phyloP scores from a whole-genome alignment of 2,797 vertebrate species.

The Podargus strigoides region DNA sequence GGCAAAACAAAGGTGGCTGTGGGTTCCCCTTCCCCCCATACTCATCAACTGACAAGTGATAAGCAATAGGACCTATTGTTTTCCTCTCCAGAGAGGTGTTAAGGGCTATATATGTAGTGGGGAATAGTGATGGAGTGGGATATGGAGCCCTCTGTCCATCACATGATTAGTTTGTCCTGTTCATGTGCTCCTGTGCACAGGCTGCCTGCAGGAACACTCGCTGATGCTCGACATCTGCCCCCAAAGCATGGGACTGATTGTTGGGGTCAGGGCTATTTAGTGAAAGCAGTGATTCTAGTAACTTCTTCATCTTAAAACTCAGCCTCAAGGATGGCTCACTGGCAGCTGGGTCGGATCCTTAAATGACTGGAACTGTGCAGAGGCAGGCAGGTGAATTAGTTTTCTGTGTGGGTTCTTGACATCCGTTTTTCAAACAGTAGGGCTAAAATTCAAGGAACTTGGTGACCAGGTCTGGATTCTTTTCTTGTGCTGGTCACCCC shows the following conservation, averaged over 20 bases:
- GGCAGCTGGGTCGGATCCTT: background rate
- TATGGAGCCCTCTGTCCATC: background rate
- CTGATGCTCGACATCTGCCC: background rate
- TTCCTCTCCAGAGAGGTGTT: too few relatives aligned
- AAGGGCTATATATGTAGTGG: fast-evolving
- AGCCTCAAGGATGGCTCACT: background rate
- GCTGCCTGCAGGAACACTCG: background rate
- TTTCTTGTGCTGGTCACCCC: background rate
- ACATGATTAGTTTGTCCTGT: too few relatives aligned
- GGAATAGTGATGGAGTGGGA: background rate
- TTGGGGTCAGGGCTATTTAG: background rate
- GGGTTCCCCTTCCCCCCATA: background rate
- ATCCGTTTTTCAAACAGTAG: background rate
- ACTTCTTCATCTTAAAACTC: background rate
- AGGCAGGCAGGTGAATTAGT: background rate
- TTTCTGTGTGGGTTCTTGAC: background rate
- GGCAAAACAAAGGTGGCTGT: background rate
- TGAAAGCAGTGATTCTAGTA: background rate
- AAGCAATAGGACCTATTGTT: background rate
- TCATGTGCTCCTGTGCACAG: background rate
- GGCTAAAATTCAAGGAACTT: background rate
- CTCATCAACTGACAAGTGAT: background rate
- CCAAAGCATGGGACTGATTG: background rate
- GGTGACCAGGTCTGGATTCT: background rate
- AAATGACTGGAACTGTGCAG: background rate